phyloP scores from a whole-genome alignment of 2,113 vertebrate species.

The Hemibates koningsi region DNA sequence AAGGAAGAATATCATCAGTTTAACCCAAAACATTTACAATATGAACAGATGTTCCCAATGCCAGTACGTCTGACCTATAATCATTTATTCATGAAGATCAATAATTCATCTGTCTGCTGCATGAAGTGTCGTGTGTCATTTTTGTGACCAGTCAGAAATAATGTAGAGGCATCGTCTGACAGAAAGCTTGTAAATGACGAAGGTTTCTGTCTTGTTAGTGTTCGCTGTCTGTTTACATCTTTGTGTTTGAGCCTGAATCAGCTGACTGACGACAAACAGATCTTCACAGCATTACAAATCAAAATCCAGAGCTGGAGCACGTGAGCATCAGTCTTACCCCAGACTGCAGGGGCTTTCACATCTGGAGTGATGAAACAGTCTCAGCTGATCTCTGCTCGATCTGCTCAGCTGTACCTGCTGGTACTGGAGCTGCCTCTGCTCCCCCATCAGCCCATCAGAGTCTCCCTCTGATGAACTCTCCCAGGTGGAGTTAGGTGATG shows the following conservation, averaged over 20 bases:
- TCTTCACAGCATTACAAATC: neutral
- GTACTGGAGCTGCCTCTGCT: neutral
- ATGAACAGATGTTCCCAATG: neutral
- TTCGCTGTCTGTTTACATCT: neutral
- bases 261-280: neutral
- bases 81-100: neutral
- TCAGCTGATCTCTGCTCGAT: neutral
- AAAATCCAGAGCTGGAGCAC: neutral
- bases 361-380: neutral
- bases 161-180: neutral
- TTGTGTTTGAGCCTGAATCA: accelerated
- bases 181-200: neutral
- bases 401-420: neutral
- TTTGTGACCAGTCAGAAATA: neutral
- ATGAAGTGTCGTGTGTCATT: neutral
- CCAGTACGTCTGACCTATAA: neutral
- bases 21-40: neutral
- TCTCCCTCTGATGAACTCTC: neutral
- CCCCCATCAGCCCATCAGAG: neutral
- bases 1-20: neutral
- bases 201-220: neutral
- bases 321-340: neutral
- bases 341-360: neutral
- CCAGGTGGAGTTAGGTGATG: neutral
- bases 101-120: neutral